Conservation (phyloP, 2,797 vertebrate species). For the Urosaurus nigricauda region DNA sequence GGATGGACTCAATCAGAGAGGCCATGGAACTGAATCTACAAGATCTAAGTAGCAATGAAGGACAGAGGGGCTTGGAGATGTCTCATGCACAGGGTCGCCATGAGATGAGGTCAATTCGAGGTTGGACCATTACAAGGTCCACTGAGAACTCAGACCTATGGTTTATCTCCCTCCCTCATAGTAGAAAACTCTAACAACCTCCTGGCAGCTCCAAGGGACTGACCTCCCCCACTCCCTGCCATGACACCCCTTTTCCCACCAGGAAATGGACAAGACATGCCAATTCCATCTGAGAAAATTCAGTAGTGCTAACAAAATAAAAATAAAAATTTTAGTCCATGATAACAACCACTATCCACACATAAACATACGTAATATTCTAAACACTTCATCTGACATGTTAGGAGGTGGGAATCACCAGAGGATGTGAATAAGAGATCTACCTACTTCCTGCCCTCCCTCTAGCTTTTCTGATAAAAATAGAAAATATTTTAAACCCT, state of each 20-base stretch:
- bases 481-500: not conserved
- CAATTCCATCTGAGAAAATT: slow-evolving; percentile 4
- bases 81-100: no score
- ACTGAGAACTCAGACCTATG: not conserved
- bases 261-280: slow-evolving; percentile 29
- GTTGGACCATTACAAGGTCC: not conserved
- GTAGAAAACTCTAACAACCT: not conserved
- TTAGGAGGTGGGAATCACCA: no score
- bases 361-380: no score
- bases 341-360: accelerated
- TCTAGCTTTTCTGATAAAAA: not conserved
- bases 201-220: not conserved
- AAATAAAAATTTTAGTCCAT: not conserved
- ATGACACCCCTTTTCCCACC: not conserved
- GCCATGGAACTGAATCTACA: no score
- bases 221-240: not conserved
- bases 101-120: no score
- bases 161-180: not conserved
- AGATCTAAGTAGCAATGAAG: no score
- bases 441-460: not conserved
- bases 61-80: no score
- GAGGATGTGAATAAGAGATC: no score
- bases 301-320: not conserved
- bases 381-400: no score
- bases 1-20: no score